These are phyloP conservation scores for Scaptomyza caliginosa DNA, from an alignment of 2,888 invertebrate species.

Conservation along the genomic window DNA sequence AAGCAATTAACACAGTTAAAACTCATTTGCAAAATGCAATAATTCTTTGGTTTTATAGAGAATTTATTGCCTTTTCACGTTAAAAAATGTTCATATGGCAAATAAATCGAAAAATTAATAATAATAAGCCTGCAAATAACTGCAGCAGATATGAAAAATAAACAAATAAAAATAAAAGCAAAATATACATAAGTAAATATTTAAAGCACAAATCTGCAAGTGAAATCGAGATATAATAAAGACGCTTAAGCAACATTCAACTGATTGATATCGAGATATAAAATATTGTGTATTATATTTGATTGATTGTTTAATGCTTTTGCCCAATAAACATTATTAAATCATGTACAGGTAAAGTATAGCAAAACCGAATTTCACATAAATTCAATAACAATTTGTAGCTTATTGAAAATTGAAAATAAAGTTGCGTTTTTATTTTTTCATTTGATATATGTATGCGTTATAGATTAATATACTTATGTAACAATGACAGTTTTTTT, in stretches of 20 bases:
- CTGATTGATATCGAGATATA: not conserved
- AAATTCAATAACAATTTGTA: conserved; percentile 2
- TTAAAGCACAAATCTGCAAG: not conserved
- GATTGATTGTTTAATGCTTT: conserved; percentile 13
- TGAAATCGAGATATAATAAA: not conserved
- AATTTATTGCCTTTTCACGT: not conserved
- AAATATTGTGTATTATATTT: not conserved
- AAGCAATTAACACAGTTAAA: not conserved
- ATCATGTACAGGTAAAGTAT: not conserved
- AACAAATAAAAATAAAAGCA: too few species aligned
- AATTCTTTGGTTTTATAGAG: not conserved
- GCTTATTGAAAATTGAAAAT: not conserved
- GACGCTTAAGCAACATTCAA: not conserved
- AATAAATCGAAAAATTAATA: conserved; percentile 1
- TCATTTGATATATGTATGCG: not conserved
- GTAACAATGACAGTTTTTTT: conserved; percentile 4
- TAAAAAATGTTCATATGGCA: not conserved
- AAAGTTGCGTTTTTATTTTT: not conserved
- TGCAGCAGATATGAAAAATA: not conserved
- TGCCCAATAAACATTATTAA: conserved; percentile 2
- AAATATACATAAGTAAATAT: not conserved
- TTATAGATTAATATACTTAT: not conserved
- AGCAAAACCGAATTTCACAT: not conserved
- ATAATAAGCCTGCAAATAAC: not conserved
- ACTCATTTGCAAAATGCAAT: not conserved